phyloP scores from a whole-genome alignment of 1,140 invertebrate species.

The Aphaenogaster ashmeadi region DNA sequence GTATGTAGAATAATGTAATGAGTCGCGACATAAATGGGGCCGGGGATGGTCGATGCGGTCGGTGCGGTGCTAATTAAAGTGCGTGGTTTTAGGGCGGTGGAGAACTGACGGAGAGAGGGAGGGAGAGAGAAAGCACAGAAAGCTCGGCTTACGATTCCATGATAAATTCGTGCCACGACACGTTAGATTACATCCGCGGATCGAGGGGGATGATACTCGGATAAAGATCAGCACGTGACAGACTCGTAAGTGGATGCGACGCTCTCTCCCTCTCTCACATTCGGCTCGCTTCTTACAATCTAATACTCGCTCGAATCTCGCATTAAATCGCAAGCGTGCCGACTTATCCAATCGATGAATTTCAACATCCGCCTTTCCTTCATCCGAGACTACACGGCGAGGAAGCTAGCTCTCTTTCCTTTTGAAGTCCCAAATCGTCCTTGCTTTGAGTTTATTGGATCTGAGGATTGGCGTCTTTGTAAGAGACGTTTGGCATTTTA shows the following conservation, averaged over 20 bases:
- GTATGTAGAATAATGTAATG: conserved; percentile 46
- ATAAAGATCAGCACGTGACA: conserved; percentile 26
- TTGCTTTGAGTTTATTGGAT: background rate
- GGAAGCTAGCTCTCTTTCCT: background rate
- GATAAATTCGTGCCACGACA: conserved; percentile 35
- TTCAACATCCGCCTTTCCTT: background rate
- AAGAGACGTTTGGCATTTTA: conserved; percentile 16
- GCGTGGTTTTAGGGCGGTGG: conserved; percentile 39
- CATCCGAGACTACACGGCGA: too few species aligned
- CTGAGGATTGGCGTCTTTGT: background rate
- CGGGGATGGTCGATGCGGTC: conserved; percentile 29
- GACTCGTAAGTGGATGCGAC: background rate
- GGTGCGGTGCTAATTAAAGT: conserved; percentile 55
- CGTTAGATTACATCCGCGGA: conserved; percentile 14
- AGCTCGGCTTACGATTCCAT: conserved; percentile 1
- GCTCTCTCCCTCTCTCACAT: background rate
- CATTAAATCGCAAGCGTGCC: background rate
- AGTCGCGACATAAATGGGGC: conserved; percentile 37
- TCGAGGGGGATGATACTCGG: conserved; percentile 9
- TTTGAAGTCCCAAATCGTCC: background rate
- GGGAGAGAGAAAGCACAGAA: background rate
- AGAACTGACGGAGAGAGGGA: background rate
- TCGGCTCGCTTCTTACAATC: background rate
- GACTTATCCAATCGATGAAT: background rate
- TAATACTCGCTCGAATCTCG: background rate